These are phyloP conservation scores for Amphipoea oculea DNA, from an alignment of 2,888 invertebrate genomes.

Conservation along the genomic window DNA sequence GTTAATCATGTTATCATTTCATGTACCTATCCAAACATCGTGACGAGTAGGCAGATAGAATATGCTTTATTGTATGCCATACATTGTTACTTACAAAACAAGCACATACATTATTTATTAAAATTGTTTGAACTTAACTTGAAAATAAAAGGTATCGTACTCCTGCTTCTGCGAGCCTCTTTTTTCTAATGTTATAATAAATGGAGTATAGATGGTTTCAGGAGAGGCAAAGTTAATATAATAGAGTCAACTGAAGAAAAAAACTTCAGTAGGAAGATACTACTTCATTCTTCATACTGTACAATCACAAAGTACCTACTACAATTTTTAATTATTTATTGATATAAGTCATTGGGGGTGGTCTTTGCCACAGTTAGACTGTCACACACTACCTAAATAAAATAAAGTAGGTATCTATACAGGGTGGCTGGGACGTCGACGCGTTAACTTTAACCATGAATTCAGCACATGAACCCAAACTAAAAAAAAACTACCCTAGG, in stretches of 20 bases:
- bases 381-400: not conserved
- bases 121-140: no score
- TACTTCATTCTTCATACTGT: not conserved
- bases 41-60: no score
- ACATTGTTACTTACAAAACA: no score
- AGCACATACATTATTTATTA: no score
- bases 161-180: no score
- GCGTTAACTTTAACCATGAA: not conserved
- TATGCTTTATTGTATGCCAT: no score
- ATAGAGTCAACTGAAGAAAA: not conserved
- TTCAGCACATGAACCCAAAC: not conserved
- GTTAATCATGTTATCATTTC: no score
- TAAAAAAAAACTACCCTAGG: no score
- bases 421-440: not conserved
- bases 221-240: not conserved
- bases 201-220: not conserved
- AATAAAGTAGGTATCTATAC: not conserved
- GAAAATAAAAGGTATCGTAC: no score
- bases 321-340: not conserved
- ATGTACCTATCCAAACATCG: no score
- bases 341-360: not conserved
- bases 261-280: not conserved
- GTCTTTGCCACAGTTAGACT: not conserved
- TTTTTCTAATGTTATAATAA: no score
- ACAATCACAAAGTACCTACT: not conserved